Base-by-base conservation (phyloP, 2,113 vertebrate species). In the Campylomormyrus tamandua region DNA sequence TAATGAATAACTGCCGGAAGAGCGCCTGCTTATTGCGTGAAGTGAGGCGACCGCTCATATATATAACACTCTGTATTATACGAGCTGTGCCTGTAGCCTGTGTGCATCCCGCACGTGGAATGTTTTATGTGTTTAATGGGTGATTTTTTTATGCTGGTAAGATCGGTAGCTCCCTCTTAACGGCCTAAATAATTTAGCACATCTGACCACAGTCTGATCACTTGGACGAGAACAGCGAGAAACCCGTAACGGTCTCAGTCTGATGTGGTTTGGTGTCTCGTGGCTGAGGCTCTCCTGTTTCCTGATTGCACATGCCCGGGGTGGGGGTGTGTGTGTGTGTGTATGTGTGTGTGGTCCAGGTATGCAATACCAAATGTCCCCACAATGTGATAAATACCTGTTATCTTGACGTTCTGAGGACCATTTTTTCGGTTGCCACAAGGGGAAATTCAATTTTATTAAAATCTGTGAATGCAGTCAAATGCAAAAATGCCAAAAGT, bases 1-100 rank as follows among this genome's bases (percentile, higher is more conserved):
- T 88, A 87, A 91, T 87, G 87, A 89, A 87, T 90, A 85, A 21
- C 90, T 88, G 62, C 90, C 56, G 87, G 90, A 90, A 88, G 66
- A 19, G 46, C 56, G 42, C 27, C 83, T 66, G 91, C 52, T 80
- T 39, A 88, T 88, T 80, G 46, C 74, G 62, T 7, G 46, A 89
- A 5, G 45, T 50, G 42, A 31, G 49, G 46, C 17, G 0, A 6
- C 31, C 2, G 2, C 35, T 39, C 13, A 3, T 19, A 80, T 42
- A 42, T 80, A 42, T 6, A 80, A 80, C 74, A 6, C 2, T 5
- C 15, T 77, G 35, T 17, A 74, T 27, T 74, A 35, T 39, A 39
- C 35, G 0, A 80, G 74, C 11, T 2, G 27, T 39, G 11, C 35
- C 15, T 80, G 74, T 39, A 39, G 3, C 35, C 17, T 19, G 74